Evolutionary conservation across 1,140 invertebrate genomes (phyloP), one percentile per base, ranked within the genome.

Genomic region (Sitobion miscanthi): DNA sequence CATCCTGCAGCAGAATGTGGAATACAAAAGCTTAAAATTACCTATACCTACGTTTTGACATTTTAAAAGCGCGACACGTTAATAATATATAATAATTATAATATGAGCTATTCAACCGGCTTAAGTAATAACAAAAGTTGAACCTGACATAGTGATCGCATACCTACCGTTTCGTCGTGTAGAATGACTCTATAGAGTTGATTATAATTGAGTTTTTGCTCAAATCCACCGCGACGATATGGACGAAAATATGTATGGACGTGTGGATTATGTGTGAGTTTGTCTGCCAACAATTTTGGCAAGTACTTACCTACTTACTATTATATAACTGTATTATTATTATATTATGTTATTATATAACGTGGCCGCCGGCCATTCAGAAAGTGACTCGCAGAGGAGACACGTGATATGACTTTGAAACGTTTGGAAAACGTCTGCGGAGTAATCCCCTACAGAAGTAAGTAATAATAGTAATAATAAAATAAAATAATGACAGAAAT

Each of bases 331-430:
- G 30, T 17, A 17, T 77, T 77, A 77, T 77, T 77, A n/a, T 77
- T 77, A 35, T 77, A 35, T 77, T 77, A 77, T 77, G 62, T n/a
- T 77, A 77, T 77, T 77, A n/a, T 77, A n/a, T 77, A 77, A 77
- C 30, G 30, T 77, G n/a, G 30, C 62, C n/a, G 4, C 4, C 0
- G 14, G 62, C 30, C n/a, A 14, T 14, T 77, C 62, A n/a, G 8
- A 35, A 17, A n/a, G 62, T 77, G 30, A n/a, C 62, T 77, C 14
- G 14, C 30, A 35, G 7, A 83, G 20, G 7, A 83, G 35, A 38
- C 35, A 38, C 77, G 77, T 83, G 77, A 83, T 83, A 38, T 83
- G 77, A 83, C 77, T 83, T 83, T 83, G n/a, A 83, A 83, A 38
- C 35, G 69, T 83, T 38, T 8, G 35, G 20, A 38, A 83, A 83